phyloP scores from a whole-genome alignment of 1,140 invertebrate species.

The Muscidifurax raptorellus region DNA sequence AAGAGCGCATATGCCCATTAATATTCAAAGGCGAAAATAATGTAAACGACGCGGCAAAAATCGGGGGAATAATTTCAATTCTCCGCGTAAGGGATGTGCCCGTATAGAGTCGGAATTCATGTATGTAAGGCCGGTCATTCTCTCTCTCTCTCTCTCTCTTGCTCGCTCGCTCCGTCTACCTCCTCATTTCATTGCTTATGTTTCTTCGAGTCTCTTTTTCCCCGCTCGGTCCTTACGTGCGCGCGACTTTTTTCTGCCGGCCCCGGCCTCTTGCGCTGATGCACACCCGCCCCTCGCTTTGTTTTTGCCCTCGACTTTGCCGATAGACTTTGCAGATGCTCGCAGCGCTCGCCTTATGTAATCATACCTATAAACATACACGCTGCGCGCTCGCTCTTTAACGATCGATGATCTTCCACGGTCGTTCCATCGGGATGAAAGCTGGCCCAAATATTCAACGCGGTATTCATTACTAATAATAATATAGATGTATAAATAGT shows the following conservation, averaged over 20 bases:
- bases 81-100: constrained; percentile 68
- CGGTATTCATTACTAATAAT: no score
- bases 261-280: no score
- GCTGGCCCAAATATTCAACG: no score
- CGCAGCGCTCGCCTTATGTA: background rate
- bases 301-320: background rate
- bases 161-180: background rate
- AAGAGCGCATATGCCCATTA: constrained; percentile 75
- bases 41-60: constrained; percentile 76
- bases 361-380: background rate
- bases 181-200: background rate
- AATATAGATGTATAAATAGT: no score
- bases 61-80: constrained; percentile 75
- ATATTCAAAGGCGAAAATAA: constrained; percentile 77
- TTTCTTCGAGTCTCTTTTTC: background rate
- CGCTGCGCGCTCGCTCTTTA: no score
- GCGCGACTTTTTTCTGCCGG: constrained; percentile 1
- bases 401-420: no score
- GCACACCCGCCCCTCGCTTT: background rate
- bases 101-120: constrained; percentile 46
- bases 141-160: background rate
- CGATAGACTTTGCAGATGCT: background rate
- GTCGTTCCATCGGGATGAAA: no score
- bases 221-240: background rate
- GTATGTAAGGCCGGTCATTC: constrained; percentile 39